A percentile compares a stretch with the other conserved stretches of the same genome.
phyloP scores from a whole-genome alignment of 2,797 vertebrate species.

The Falco cherrug region DNA sequence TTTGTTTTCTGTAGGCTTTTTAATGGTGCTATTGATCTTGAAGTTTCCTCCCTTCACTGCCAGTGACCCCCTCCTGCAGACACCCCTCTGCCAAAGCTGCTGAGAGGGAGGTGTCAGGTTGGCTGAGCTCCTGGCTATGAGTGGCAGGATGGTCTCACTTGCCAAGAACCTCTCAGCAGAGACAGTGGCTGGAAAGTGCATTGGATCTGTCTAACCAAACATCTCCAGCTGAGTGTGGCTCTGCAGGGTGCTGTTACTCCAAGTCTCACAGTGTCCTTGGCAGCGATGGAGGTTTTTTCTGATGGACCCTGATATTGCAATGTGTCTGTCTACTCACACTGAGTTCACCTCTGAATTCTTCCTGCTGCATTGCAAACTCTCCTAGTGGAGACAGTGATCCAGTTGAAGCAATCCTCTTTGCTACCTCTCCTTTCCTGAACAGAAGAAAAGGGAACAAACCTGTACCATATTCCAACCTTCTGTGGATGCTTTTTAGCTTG shows the following conservation, averaged over 20 bases:
- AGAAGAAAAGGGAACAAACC: not conserved
- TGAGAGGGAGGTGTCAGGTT: not conserved
- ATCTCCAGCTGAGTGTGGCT: not conserved
- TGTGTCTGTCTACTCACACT: not conserved
- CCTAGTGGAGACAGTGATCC: not conserved
- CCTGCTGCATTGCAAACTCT: not conserved
- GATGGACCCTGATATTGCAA: not conserved
- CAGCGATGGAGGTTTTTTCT: not conserved
- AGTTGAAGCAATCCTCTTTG: not conserved
- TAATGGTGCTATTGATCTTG: not conserved
- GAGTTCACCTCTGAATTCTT: not conserved
- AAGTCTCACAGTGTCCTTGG: not conserved
- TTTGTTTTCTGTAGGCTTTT: not conserved
- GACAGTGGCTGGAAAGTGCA: not conserved
- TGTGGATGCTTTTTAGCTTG: not conserved
- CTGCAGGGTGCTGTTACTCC: conserved; percentile 16
- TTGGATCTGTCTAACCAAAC: not conserved
- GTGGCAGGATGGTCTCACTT: not conserved
- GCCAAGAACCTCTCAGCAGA: conserved; percentile 29
- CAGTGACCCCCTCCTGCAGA: not conserved
- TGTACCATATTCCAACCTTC: not conserved
- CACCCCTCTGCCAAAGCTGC: not conserved
- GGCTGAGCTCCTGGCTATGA: conserved; percentile 10
- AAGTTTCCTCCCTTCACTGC: not conserved
- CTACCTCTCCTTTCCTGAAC: not conserved